Base-by-base conservation (phyloP, 2,888 invertebrate species). In the Omphaloscelis lunosa region DNA sequence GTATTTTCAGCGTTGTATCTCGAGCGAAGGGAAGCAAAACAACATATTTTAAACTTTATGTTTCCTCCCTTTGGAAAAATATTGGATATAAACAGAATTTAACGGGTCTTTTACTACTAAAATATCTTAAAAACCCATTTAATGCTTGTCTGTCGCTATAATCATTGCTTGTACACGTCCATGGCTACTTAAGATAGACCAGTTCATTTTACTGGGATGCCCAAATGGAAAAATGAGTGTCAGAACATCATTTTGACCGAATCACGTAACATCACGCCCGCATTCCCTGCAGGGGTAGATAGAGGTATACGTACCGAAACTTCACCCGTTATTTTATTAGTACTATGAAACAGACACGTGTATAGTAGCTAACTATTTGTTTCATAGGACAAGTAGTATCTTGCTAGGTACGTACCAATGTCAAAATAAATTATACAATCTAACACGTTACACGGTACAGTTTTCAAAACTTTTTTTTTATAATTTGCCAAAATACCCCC, bases 31-130 rank as follows among this genome's bases (percentile, higher is more conserved):
- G 69, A 80, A 83, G 69, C 45, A 53, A 63, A 85, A 65, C 67
- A 82, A 75, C 84, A 77, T 82, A 80, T 76, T 85, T 83, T 72
- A 80, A 76, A 81, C 76, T 70, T 84, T 62, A 83, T 84, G 72
- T 59, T 76, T 83, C 83, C 85, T 67, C 69, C 29, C 27, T 41
- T 72, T 12, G 8, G n/a, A 66, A 65, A 84, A 72, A 85, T 83
- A 76, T 83, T 80, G 15, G 62, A 81, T 81, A 58, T 62, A 65
- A 69, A 83, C 58, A 62, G 69, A 72, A 62, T 70, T 66, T 62
- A 63, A 63, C 61, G 66, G 62, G 65, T 41, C 17, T 72, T 84
- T 69, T 45, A 61, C 61, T 12, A 75, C 59, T 58, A 27, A 75
- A 75, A 61, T 75, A 51, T 53, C 17, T 65, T 73, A 70, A 39